These are phyloP conservation scores for Nasonia giraulti DNA, from an alignment of 1,140 invertebrate species.

Conservation along the genomic window DNA sequence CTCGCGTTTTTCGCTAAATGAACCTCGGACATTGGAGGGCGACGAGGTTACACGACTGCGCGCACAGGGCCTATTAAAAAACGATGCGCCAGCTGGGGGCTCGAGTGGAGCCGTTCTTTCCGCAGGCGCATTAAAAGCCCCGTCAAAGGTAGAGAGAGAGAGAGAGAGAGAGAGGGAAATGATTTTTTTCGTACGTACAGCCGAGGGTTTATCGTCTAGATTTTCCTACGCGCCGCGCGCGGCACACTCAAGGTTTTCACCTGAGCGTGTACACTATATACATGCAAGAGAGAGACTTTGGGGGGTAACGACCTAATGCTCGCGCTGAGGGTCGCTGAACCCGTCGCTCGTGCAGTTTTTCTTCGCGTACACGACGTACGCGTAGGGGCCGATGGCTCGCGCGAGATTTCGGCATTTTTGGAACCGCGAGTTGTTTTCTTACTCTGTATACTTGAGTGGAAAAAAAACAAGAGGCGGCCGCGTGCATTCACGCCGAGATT, in stretches of 20 bases:
- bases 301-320: constrained; percentile 33
- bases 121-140: not conserved
- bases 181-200: not conserved
- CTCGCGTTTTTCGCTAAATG: constrained; percentile 39
- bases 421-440: too few species aligned
- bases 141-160: not conserved
- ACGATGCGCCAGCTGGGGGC: not conserved
- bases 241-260: not conserved
- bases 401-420: too few species aligned
- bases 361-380: not conserved
- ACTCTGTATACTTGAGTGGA: too few species aligned
- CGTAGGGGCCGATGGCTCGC: too few species aligned
- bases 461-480: too few species aligned
- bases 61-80: constrained; percentile 10
- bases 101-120: constrained; percentile 10
- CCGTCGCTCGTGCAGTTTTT: not conserved
- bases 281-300: not conserved
- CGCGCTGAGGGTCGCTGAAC: constrained; percentile 13
- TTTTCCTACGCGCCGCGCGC: not conserved
- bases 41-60: not conserved
- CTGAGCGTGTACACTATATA: not conserved
- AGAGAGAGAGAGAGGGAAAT: not conserved
- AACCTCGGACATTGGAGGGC: constrained; percentile 37
- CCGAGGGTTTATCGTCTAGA: constrained; percentile 9
- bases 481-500: too few species aligned